A percentile compares a stretch with the other conserved stretches of the same genome.
phyloP scores from a whole-genome alignment of 2,113 vertebrate species.

The Cettia cetti region DNA sequence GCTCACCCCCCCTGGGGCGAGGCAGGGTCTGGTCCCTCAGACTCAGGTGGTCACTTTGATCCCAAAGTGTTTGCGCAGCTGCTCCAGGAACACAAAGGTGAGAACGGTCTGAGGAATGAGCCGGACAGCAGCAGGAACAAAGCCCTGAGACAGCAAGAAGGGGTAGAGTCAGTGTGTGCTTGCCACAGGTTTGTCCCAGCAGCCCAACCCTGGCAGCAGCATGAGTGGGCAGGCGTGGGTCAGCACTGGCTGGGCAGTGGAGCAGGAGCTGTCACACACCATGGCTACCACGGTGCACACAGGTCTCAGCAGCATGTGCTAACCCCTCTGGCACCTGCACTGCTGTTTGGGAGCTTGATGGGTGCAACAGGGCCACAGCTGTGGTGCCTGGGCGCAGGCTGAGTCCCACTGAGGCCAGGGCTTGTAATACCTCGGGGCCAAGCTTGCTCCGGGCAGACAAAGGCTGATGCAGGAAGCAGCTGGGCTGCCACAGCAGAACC shows the following conservation, averaged over 20 bases:
- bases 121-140: constrained; percentile 85
- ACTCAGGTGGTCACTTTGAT: constrained; percentile 77
- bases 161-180: not conserved
- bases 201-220: not conserved
- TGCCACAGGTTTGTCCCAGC: not conserved
- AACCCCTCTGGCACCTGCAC: not conserved
- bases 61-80: constrained; percentile 85
- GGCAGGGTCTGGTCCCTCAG: not conserved
- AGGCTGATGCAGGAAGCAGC: not conserved
- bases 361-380: not conserved
- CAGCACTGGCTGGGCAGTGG: not conserved
- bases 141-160: constrained; percentile 69
- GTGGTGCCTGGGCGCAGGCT: not conserved
- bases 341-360: not conserved
- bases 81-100: constrained; percentile 89
- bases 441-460: accelerated
- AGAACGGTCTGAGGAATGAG: constrained; percentile 87
- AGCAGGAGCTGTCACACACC: not conserved
- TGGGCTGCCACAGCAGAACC: not conserved
- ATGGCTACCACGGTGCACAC: not conserved
- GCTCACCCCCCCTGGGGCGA: not conserved
- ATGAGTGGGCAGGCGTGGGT: accelerated
- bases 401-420: not conserved
- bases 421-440: accelerated
- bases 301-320: not conserved